These are phyloP conservation scores for Lasioglossum albipes DNA, from an alignment of 1,140 invertebrate genomes.

Conservation along the genomic window DNA sequence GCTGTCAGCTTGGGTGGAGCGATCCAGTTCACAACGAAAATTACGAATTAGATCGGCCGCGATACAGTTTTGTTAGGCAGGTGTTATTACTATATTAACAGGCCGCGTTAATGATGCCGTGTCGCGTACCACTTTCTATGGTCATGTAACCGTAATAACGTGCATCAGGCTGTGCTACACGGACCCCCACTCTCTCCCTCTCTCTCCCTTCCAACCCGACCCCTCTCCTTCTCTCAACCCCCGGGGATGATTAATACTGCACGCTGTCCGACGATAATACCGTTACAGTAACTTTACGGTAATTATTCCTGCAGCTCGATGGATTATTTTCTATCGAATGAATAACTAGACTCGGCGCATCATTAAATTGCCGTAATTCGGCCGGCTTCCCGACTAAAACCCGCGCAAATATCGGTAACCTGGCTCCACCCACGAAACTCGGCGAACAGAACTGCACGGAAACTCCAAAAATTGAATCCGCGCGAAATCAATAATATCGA, in stretches of 20 bases:
- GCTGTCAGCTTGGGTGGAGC: neutral
- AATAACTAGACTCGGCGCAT: slow-evolving; percentile 51
- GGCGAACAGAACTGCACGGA: too few species aligned
- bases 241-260: slow-evolving; percentile 52
- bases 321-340: slow-evolving; percentile 57
- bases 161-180: slow-evolving; percentile 31
- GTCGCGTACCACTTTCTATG: slow-evolving; percentile 49
- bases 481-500: too few species aligned
- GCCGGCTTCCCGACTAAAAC: slow-evolving; percentile 12
- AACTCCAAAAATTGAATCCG: too few species aligned
- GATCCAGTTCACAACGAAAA: slow-evolving; percentile 19
- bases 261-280: slow-evolving; percentile 49
- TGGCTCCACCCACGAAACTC: neutral
- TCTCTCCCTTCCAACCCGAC: too few species aligned
- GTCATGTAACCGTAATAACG: slow-evolving; percentile 52
- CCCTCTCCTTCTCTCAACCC: too few species aligned
- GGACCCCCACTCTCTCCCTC: neutral
- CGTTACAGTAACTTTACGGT: slow-evolving; percentile 57
- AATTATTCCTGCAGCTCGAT: slow-evolving; percentile 57
- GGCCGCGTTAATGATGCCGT: slow-evolving; percentile 22
- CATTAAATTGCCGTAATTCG: slow-evolving; percentile 47
- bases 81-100: slow-evolving; percentile 54
- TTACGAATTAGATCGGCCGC: slow-evolving; percentile 20
- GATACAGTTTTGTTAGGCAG: slow-evolving; percentile 44
- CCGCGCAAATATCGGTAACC: slow-evolving; percentile 24